Conservation (phyloP, 1,140 invertebrate species). For the Drosophila orosa region DNA sequence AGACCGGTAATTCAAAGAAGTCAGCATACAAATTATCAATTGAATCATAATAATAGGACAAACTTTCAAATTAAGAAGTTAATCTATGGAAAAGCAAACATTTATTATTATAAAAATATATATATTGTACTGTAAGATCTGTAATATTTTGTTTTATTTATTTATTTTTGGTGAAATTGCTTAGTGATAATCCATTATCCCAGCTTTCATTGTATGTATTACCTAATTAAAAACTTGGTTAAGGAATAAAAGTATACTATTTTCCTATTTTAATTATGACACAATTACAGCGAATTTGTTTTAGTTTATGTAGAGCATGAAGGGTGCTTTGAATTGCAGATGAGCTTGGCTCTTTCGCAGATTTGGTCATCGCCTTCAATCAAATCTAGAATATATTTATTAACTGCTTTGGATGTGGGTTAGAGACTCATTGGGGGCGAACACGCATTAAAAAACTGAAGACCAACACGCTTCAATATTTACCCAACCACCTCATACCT, state of each 20-base stretch:
- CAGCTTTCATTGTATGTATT: background rate
- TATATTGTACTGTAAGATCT: background rate
- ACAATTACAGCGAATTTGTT: conserved; percentile 14
- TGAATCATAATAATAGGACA: background rate
- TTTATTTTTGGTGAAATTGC: background rate
- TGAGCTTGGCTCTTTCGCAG: conserved; percentile 10
- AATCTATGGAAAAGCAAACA: background rate
- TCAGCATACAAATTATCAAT: background rate
- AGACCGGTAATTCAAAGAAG: conserved; percentile 15
- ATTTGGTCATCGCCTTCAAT: conserved; percentile 21
- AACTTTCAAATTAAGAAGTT: background rate
- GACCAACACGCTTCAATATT: conserved; percentile 18
- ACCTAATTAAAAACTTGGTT: background rate
- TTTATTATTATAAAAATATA: no score
- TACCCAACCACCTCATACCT: background rate
- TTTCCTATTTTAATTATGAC: conserved; percentile 15
- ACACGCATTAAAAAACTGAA: conserved; percentile 17
- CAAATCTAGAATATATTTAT: background rate
- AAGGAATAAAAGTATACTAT: background rate
- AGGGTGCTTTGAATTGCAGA: conserved; percentile 28
- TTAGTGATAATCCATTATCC: background rate
- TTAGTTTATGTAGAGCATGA: conserved; percentile 39
- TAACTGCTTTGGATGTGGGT: conserved; percentile 6
- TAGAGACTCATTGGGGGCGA: conserved; percentile 20
- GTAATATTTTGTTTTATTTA: no score